A percentile compares a stretch with the other conserved stretches of the same genome.
Evolutionary conservation across 2,888 invertebrate genomes (phyloP).

Genomic region (Dioctria linearis): DNA sequence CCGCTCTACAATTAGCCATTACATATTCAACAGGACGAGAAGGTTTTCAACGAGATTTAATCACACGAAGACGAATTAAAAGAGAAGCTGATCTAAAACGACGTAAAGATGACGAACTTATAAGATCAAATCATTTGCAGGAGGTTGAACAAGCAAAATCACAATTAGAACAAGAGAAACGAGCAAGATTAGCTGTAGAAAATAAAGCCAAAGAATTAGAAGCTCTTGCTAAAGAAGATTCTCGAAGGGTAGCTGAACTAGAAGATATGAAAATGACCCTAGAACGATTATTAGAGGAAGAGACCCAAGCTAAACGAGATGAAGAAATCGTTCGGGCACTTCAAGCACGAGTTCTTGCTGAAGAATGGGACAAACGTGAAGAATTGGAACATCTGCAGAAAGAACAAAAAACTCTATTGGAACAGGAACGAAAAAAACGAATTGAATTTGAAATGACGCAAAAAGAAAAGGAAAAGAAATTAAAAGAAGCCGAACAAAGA

Average conservation of each 20-base stretch:
- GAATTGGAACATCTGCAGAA: conserved; percentile 85
- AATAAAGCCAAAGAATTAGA: conserved; percentile 77
- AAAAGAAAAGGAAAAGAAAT: conserved; percentile 79
- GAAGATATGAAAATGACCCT: conserved; percentile 80
- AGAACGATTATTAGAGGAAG: conserved; percentile 83
- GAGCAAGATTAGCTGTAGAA: conserved; percentile 73
- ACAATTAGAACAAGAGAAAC: conserved; percentile 78
- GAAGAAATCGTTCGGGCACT: conserved; percentile 84
- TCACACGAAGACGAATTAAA: conserved; percentile 72
- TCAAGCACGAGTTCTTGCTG: conserved; percentile 82
- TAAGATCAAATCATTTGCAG: conserved; percentile 74
- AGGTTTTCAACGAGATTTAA: conserved; percentile 79
- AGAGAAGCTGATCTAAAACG: conserved; percentile 69
- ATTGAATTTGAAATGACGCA: conserved; percentile 82
- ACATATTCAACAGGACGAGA: conserved; percentile 79
- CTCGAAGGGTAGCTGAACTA: conserved; percentile 80
- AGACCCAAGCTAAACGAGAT: conserved; percentile 86
- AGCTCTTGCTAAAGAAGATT: conserved; percentile 80
- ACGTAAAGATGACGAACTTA: conserved; percentile 73
- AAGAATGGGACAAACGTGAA: conserved; percentile 88
- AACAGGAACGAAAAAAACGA: conserved; percentile 82
- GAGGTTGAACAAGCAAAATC: conserved; percentile 75
- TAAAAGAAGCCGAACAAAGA: conserved; percentile 81
- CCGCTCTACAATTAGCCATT: conserved; percentile 81
- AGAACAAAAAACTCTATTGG: conserved; percentile 81